These are phyloP conservation scores for Pangasius djambal DNA, from an alignment of 2,797 vertebrate genomes.

Conservation along the genomic window DNA sequence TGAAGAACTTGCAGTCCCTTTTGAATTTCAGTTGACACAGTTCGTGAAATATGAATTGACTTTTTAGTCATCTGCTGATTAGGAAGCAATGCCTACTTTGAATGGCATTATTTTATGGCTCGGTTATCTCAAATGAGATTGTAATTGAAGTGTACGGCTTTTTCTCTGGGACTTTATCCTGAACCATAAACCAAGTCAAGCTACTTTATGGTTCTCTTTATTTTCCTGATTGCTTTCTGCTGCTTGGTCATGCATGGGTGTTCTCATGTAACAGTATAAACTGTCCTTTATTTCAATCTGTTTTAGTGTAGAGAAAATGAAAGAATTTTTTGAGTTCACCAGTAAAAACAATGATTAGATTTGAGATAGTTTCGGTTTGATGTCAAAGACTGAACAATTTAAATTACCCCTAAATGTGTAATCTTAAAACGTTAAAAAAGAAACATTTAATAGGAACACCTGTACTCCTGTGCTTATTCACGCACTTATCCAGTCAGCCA, in stretches of 20 bases:
- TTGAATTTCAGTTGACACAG: constrained; percentile 57
- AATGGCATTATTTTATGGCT: constrained; percentile 73
- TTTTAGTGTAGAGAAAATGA: neutral
- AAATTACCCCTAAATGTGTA: neutral
- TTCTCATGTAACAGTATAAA: neutral
- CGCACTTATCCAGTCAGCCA: neutral
- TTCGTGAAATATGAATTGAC: constrained; percentile 52
- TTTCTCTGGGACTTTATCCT: constrained; percentile 38
- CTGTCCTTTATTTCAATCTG: constrained; percentile 3
- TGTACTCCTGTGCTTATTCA: no score
- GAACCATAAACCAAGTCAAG: constrained; percentile 35
- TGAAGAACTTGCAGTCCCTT: neutral
- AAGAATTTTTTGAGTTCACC: neutral
- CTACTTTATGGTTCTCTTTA: constrained; percentile 28
- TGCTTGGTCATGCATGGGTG: constrained; percentile 19
- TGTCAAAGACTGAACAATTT: neutral
- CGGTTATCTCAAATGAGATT: constrained; percentile 68
- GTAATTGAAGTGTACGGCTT: constrained; percentile 56
- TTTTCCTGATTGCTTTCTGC: constrained; percentile 35
- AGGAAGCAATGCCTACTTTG: constrained; percentile 65
- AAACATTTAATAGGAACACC: neutral
- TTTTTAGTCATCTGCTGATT: constrained; percentile 65
- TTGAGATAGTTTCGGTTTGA: neutral
- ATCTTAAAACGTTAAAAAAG: neutral
- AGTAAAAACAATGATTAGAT: neutral